Evolutionary conservation across 2,888 invertebrate species (phyloP).

Genomic region (Caenorhabditis panamensis): DNA sequence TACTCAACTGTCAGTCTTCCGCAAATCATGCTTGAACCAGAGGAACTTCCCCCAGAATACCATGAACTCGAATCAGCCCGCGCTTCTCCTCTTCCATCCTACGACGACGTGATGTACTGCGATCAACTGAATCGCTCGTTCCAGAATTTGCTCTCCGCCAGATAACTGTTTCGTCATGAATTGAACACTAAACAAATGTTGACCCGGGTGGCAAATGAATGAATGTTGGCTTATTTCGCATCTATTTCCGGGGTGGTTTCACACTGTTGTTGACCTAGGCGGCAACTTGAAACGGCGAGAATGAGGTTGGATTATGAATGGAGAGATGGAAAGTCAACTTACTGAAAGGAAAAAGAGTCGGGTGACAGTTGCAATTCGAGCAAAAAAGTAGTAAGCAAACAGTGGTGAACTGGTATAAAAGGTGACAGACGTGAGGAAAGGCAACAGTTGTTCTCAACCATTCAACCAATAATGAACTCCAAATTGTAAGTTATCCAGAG

Average conservation of each 20-base stretch:
- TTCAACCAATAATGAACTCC: slow-evolving; percentile 38
- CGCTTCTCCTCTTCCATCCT: slow-evolving; percentile 65
- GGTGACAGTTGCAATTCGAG: slow-evolving; percentile 40
- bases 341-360: slow-evolving; percentile 21
- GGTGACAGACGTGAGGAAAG: neutral
- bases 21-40: slow-evolving; percentile 32
- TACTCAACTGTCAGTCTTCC: slow-evolving; percentile 37
- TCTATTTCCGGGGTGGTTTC: slow-evolving; percentile 36
- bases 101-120: slow-evolving; percentile 63
- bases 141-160: slow-evolving; percentile 53
- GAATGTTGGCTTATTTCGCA: slow-evolving; percentile 22
- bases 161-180: slow-evolving; percentile 16
- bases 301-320: slow-evolving; percentile 20
- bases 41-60: slow-evolving; percentile 61
- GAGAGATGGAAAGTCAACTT: slow-evolving; percentile 18
- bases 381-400: slow-evolving; percentile 32
- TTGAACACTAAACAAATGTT: slow-evolving; percentile 32
- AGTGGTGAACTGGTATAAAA: slow-evolving; percentile 22
- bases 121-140: slow-evolving; percentile 63
- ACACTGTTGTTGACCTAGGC: slow-evolving; percentile 30
- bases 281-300: slow-evolving; percentile 47
- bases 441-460: slow-evolving; percentile 30
- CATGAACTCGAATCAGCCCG: slow-evolving; percentile 53
- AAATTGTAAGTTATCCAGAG: slow-evolving; percentile 51
- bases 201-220: slow-evolving; percentile 35